Conservation (phyloP, 2,888 invertebrate species). For the Aethes cnicana region DNA sequence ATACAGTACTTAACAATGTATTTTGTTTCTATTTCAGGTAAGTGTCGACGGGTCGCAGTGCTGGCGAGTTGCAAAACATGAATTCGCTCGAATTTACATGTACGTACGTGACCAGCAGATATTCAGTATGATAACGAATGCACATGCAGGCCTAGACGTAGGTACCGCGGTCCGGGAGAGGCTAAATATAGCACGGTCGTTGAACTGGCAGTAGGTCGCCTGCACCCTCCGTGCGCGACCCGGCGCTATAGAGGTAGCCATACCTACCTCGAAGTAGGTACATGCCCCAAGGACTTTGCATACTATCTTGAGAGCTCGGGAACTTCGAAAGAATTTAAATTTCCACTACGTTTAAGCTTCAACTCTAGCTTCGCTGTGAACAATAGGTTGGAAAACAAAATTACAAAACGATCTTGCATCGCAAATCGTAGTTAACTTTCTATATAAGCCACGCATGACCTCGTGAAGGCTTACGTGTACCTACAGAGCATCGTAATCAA, state of each 20-base stretch:
- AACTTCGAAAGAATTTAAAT: not conserved
- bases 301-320: not conserved
- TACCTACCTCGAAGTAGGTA: constrained; percentile 28
- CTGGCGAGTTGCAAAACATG: constrained; percentile 20
- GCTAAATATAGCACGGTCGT: constrained; percentile 76
- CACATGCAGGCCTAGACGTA: constrained; percentile 49
- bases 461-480: constrained; percentile 17
- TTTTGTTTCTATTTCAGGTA: constrained; percentile 21
- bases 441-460: constrained; percentile 5
- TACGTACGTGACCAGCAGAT: constrained; percentile 25
- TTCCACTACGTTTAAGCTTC: no score
- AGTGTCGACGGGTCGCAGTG: constrained; percentile 10
- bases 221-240: constrained; percentile 35
- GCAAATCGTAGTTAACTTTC: constrained; percentile 13
- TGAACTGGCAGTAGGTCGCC: constrained; percentile 72
- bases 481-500: constrained; percentile 24
- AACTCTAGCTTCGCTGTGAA: not conserved
- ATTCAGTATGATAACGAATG: constrained; percentile 52
- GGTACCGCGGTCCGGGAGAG: constrained; percentile 45
- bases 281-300: constrained; percentile 27
- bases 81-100: constrained; percentile 23
- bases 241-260: no score
- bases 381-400: no score
- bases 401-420: no score
- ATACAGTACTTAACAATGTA: not conserved